Evolutionary conservation across 2,888 invertebrate species (phyloP).

Genomic region (Brassicogethes aeneus): DNA sequence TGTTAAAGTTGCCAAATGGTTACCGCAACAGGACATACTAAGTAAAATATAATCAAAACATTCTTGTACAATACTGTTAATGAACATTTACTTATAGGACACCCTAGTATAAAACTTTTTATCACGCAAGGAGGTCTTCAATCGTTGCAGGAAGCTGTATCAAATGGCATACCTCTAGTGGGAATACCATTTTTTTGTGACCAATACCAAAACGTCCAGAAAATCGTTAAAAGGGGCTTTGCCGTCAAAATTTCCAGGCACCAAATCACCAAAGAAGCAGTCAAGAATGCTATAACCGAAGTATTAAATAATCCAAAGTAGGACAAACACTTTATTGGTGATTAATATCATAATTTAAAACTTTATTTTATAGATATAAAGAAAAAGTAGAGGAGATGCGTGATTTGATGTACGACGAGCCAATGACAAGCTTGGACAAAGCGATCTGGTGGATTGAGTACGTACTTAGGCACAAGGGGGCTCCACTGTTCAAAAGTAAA

Average conservation of each 20-base stretch:
- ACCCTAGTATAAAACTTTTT: constrained; percentile 27
- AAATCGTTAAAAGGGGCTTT: constrained; percentile 20
- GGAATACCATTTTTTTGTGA: constrained; percentile 27
- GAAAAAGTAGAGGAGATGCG: constrained; percentile 17
- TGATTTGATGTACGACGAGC: constrained; percentile 21
- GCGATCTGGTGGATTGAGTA: constrained; percentile 31
- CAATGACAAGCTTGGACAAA: constrained; percentile 23
- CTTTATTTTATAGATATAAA: constrained; percentile 23
- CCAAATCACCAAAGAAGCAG: constrained; percentile 15
- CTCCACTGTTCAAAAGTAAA: constrained; percentile 20
- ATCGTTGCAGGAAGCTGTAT: constrained; percentile 40
- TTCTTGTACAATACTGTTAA: no score
- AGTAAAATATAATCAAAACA: no score
- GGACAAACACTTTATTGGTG: constrained; percentile 4
- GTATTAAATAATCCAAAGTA: constrained; percentile 26
- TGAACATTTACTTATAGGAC: constrained; percentile 30
- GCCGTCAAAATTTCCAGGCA: constrained; percentile 16
- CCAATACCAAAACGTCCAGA: constrained; percentile 21
- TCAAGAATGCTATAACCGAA: constrained; percentile 24
- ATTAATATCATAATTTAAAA: neutral
- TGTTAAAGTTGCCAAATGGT: constrained; percentile 30
- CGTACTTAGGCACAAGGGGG: constrained; percentile 26
- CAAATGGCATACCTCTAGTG: constrained; percentile 33
- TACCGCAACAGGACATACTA: constrained; percentile 31
- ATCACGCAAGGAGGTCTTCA: constrained; percentile 43